Conservation (phyloP, 2,113 vertebrate species). For the Dasyornis broadbenti region DNA sequence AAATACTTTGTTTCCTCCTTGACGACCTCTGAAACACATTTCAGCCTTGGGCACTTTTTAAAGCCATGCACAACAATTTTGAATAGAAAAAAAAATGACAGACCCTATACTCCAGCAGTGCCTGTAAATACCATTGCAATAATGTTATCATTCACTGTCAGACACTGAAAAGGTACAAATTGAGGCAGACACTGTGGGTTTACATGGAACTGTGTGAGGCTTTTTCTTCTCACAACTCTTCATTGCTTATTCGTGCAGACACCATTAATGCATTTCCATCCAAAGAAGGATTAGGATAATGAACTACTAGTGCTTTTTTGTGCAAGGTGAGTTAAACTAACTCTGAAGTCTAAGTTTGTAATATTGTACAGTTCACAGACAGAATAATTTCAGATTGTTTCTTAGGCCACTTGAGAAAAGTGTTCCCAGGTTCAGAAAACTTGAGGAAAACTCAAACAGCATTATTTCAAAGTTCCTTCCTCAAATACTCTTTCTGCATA, state of each 20-base stretch:
- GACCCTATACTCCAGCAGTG: conserved; percentile 34
- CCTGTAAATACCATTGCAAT: conserved; percentile 45
- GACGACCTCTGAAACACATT: conserved; percentile 18
- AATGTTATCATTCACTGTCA: conserved; percentile 61
- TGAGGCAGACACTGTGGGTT: conserved; percentile 19
- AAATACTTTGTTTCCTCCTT: background rate
- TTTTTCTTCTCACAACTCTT: background rate
- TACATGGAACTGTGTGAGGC: background rate
- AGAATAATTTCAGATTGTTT: background rate
- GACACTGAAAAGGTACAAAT: conserved; percentile 49
- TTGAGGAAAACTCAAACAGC: background rate
- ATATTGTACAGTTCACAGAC: background rate
- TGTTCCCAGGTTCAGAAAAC: background rate
- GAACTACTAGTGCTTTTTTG: background rate
- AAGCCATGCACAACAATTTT: conserved; percentile 22
- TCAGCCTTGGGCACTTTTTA: conserved; percentile 4
- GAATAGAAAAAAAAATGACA: conserved; percentile 22
- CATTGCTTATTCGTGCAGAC: background rate
- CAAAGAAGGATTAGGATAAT: background rate
- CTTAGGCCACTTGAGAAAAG: background rate
- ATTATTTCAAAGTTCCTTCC: background rate
- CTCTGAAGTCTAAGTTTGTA: background rate
- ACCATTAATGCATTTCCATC: conserved; percentile 17
- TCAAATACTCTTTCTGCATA: background rate
- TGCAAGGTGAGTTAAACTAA: conserved; percentile 1